phyloP scores from a whole-genome alignment of 1,140 invertebrate species.

The Anadara kagoshimensis region DNA sequence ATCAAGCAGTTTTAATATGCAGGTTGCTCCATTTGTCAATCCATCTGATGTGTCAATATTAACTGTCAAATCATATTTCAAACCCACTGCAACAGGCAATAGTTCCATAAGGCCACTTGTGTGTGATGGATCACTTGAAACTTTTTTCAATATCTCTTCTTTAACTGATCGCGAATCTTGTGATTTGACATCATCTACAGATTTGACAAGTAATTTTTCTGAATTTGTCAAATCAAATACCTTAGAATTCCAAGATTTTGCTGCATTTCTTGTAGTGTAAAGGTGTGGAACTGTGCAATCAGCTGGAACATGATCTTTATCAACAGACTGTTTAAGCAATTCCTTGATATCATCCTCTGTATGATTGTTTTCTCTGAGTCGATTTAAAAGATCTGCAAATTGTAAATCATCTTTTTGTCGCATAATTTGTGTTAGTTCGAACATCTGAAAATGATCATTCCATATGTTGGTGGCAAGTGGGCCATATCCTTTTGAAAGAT shows the following conservation, averaged over 20 bases:
- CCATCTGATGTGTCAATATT: conserved; percentile 44
- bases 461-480: conserved; percentile 38
- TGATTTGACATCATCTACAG: no score
- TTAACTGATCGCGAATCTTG: background rate
- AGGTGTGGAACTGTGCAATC: no score
- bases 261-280: background rate
- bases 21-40: conserved; percentile 47
- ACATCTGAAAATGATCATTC: conserved; percentile 39
- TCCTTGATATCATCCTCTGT: conserved; percentile 14
- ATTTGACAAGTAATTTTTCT: no score
- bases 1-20: conserved; percentile 32
- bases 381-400: conserved; percentile 44
- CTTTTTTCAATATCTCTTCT: background rate
- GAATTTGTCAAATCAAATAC: no score
- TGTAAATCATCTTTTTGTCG: conserved; percentile 42
- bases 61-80: conserved; percentile 30
- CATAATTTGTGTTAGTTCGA: conserved; percentile 48
- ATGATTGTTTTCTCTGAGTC: conserved; percentile 31
- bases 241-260: background rate
- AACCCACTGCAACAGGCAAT: conserved; percentile 21
- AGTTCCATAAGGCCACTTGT: no score
- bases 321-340: background rate
- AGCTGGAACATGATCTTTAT: no score
- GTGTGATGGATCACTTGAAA: no score
- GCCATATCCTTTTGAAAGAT: conserved; percentile 13